Conservation (phyloP, 2,113 vertebrate genomes). For the Pelecanus crispus region DNA sequence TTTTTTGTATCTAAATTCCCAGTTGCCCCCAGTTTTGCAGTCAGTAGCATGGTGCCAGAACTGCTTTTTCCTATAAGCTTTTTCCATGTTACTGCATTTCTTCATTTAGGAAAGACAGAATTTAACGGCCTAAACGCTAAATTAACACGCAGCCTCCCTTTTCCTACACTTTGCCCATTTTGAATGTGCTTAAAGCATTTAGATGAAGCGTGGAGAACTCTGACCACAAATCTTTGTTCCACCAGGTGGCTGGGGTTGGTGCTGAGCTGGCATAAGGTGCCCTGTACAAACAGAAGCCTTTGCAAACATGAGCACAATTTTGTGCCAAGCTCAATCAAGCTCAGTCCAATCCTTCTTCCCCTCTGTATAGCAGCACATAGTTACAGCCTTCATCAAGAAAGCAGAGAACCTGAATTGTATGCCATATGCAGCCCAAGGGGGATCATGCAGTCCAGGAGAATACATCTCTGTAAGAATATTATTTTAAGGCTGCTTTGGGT, state of each 20-base stretch:
- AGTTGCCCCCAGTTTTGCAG: background rate
- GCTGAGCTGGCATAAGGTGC: background rate
- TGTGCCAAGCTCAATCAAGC: background rate
- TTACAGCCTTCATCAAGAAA: background rate
- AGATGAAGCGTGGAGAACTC: background rate
- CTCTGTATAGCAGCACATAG: background rate
- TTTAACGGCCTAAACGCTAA: background rate
- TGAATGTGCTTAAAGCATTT: background rate
- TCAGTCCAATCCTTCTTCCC: background rate
- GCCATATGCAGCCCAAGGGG: background rate
- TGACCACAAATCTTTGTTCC: background rate
- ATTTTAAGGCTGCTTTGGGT: background rate
- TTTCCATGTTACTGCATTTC: background rate
- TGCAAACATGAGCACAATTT: background rate
- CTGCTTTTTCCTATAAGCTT: background rate
- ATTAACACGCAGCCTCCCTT: background rate
- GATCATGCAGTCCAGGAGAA: background rate
- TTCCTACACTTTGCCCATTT: background rate
- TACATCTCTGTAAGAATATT: background rate
- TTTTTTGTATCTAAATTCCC: background rate
- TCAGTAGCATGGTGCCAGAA: background rate
- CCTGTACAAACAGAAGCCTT: background rate
- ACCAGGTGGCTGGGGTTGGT: background rate
- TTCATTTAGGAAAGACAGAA: background rate
- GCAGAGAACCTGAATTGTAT: background rate